Conservation (phyloP, 2,888 invertebrate species). For the Sarcophaga rosellei region DNA sequence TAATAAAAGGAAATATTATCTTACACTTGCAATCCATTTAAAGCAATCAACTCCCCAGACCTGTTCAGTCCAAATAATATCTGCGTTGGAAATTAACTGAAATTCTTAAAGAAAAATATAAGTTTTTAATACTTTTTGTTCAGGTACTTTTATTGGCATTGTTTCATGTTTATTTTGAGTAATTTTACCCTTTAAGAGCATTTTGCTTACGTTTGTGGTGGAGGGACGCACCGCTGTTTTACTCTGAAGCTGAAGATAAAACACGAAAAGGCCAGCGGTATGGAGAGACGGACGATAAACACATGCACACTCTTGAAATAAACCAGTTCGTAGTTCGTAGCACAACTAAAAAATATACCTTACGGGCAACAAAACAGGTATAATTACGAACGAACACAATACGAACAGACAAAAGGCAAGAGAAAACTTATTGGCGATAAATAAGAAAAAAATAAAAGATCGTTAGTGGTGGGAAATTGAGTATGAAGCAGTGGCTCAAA, state of each 20-base stretch:
- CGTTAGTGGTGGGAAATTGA: conserved; percentile 18
- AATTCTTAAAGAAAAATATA: too few relatives aligned
- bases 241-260: conserved; percentile 37
- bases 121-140: too few relatives aligned
- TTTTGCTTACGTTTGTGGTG: too few relatives aligned
- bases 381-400: conserved; percentile 47
- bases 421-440: conserved; percentile 62
- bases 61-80: too few relatives aligned
- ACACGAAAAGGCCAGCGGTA: neutral
- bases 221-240: conserved; percentile 6
- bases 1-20: too few relatives aligned
- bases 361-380: conserved; percentile 68
- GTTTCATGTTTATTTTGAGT: too few relatives aligned
- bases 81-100: too few relatives aligned
- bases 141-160: too few relatives aligned
- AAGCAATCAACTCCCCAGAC: too few relatives aligned
- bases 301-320: conserved; percentile 51
- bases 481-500: neutral
- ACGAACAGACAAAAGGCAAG: conserved; percentile 4
- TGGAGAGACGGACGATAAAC: conserved; percentile 25
- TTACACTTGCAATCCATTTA: too few relatives aligned
- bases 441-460: conserved; percentile 21
- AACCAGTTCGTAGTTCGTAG: conserved; percentile 61
- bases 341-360: conserved; percentile 54
- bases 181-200: too few relatives aligned